A percentile compares a stretch with the other conserved stretches of the same genome.
phyloP scores from a whole-genome alignment of 1,140 invertebrate genomes.

The Zeugodacus cucurbitae region DNA sequence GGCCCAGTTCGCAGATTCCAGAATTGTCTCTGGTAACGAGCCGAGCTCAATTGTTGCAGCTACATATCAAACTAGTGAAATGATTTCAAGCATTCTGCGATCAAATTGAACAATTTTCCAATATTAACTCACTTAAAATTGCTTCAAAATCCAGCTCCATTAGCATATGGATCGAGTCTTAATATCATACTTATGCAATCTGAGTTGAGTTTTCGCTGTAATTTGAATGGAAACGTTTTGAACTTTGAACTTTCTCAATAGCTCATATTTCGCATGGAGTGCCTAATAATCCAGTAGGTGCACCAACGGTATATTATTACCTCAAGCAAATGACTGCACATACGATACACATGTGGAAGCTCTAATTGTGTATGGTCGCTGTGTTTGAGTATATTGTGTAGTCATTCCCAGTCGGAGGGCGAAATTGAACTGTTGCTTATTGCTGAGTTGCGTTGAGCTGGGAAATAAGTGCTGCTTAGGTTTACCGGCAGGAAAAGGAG shows the following conservation, averaged over 20 bases:
- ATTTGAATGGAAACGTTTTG: slow-evolving; percentile 6
- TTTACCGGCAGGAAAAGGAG: slow-evolving; percentile 35
- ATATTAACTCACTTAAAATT: too few species aligned
- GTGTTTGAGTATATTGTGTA: background rate
- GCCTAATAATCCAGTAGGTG: slow-evolving; percentile 16
- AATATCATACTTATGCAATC: background rate
- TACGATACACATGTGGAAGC: background rate
- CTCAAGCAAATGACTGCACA: background rate
- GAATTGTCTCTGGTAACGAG: too few species aligned
- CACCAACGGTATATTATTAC: background rate
- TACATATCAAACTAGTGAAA: too few species aligned
- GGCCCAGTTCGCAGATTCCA: too few species aligned
- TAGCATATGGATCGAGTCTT: background rate
- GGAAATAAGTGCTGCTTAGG: slow-evolving; percentile 17
- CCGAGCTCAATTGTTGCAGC: too few species aligned
- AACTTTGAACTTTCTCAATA: slow-evolving; percentile 21
- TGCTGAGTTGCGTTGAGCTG: background rate
- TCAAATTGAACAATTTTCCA: too few species aligned
- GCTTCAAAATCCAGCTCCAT: background rate
- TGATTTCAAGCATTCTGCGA: too few species aligned
- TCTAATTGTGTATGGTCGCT: background rate
- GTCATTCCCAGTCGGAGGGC: background rate
- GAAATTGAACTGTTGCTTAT: slow-evolving; percentile 23
- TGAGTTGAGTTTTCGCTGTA: background rate
- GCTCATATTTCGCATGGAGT: slow-evolving; percentile 17